These are phyloP conservation scores for Lycaon pictus DNA, from an alignment of 2,113 vertebrate genomes.

Conservation along the genomic window DNA sequence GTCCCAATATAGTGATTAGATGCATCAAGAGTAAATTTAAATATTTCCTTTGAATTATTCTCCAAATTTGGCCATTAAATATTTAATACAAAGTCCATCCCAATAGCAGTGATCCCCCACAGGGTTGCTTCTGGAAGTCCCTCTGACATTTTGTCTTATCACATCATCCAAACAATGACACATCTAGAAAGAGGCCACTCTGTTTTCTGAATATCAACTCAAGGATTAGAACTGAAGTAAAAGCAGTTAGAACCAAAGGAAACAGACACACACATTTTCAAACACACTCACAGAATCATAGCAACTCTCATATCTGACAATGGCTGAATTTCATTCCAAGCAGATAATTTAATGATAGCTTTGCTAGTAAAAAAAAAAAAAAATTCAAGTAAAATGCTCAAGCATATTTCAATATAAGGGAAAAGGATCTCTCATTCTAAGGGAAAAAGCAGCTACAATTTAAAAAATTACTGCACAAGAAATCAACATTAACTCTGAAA, in stretches of 20 bases:
- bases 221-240: neutral
- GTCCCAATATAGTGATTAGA: neutral
- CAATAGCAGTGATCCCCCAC: neutral
- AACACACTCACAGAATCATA: neutral
- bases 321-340: conserved; percentile 19
- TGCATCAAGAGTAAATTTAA: neutral
- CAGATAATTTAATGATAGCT: conserved; percentile 24
- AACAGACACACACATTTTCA: neutral
- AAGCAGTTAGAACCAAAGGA: neutral
- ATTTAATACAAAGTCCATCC: neutral
- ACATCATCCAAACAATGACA: neutral
- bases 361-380: conserved; percentile 33
- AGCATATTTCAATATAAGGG: neutral
- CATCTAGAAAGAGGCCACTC: neutral
- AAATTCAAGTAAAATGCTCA: conserved; percentile 26
- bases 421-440: neutral
- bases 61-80: neutral
- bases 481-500: neutral
- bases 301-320: neutral
- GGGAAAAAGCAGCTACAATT: neutral
- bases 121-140: neutral
- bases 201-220: neutral
- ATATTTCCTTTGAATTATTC: neutral
- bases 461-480: neutral
- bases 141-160: neutral